phyloP scores from a whole-genome alignment of 2,888 invertebrate species.

The Acanthosepion esculentum region DNA sequence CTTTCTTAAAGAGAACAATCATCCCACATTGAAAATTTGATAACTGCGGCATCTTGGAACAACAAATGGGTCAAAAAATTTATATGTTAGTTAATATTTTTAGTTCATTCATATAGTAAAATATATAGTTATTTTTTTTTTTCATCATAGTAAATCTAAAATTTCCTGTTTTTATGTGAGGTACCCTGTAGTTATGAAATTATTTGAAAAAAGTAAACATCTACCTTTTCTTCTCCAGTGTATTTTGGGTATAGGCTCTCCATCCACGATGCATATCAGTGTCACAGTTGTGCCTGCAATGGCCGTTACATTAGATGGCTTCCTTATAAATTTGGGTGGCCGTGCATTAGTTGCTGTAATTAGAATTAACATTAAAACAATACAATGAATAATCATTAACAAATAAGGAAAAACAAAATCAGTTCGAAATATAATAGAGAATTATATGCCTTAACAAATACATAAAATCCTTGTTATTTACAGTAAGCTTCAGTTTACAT shows the following conservation, averaged over 20 bases:
- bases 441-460: background rate
- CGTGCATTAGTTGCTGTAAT: slow-evolving; percentile 39
- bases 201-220: background rate
- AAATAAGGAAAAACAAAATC: background rate
- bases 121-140: too few species aligned
- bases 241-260: slow-evolving; percentile 80
- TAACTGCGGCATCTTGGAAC: too few species aligned
- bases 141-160: too few species aligned
- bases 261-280: slow-evolving; percentile 80
- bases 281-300: slow-evolving; percentile 77
- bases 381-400: background rate
- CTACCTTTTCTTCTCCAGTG: slow-evolving; percentile 73
- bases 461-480: too few species aligned
- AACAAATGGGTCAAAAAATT: too few species aligned
- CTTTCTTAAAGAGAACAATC: too few species aligned
- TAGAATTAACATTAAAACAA: background rate
- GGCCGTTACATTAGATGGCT: slow-evolving; percentile 74
- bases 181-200: background rate
- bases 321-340: slow-evolving; percentile 66
- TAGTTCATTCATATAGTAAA: too few species aligned
- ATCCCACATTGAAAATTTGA: too few species aligned
- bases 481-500: too few species aligned
- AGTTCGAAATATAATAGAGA: background rate
- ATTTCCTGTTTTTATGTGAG: too few species aligned
- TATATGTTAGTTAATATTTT: too few species aligned